Evolutionary conservation across 2,888 invertebrate species (phyloP).

Genomic region (Agrenia bidenticulata): DNA sequence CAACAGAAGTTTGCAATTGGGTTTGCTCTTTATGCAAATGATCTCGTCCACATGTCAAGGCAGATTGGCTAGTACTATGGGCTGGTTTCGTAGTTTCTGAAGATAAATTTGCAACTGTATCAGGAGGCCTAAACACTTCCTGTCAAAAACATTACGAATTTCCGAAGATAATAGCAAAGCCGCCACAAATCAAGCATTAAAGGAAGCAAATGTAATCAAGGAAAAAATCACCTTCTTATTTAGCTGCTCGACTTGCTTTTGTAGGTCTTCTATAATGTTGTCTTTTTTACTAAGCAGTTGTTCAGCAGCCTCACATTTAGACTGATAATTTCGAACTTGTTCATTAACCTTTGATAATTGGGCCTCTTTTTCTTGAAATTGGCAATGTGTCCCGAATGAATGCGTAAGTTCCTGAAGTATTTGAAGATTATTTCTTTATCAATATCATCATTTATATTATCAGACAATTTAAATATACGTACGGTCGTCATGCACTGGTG

Average conservation of each 20-base stretch:
- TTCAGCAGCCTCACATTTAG: conserved; percentile 42
- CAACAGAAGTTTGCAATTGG: too few species aligned
- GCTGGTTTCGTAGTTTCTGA: too few species aligned
- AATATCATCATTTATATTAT: neutral
- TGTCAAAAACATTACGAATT: too few species aligned
- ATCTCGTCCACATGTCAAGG: conserved; percentile 7
- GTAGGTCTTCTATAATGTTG: conserved; percentile 42
- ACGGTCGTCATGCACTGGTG: conserved; percentile 45
- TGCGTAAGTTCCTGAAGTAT: conserved; percentile 26
- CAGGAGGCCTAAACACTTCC: too few species aligned
- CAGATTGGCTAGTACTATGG: neutral
- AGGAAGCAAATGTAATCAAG: too few species aligned
- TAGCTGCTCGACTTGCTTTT: conserved; percentile 46
- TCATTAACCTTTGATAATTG: conserved; percentile 42
- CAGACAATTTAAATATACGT: too few species aligned
- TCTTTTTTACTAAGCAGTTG: conserved; percentile 43
- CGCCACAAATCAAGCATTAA: conserved; percentile 5
- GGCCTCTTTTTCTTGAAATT: conserved; percentile 46
- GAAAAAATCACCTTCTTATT: conserved; percentile 40
- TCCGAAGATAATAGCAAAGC: too few species aligned
- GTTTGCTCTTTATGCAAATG: neutral
- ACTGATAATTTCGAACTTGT: conserved; percentile 44
- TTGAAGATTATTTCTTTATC: neutral
- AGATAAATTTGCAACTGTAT: too few species aligned
- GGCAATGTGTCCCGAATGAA: conserved; percentile 37